Evolutionary conservation across 2,888 invertebrate genomes (phyloP), one percentile per base, ranked within the genome.

Genomic region (Papilio demoleus): DNA sequence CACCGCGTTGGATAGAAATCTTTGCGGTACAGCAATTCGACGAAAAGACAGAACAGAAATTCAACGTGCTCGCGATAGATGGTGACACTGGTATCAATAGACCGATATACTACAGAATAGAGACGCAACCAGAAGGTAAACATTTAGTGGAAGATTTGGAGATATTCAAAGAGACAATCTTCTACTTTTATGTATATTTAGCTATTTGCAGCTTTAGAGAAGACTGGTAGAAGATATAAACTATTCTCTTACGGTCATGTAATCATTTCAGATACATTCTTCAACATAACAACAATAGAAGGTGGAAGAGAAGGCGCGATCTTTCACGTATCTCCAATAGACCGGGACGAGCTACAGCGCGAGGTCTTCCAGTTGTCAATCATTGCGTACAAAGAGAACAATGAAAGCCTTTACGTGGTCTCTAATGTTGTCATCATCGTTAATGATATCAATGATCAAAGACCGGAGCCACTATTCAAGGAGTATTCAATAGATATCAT

Each of bases 381-480:
- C 11, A 80, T 89, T 50, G 94, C 94, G 0, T 93, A 88, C 75
- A 94, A 94, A 74, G 77, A 76, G 31, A 84, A 85, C 68, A 85
- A 86, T 70, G 77, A 76, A 24, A 76, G 82, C 0, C 90, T 86
- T 72, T 78, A 77, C 9, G 88, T 88, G 0, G 73, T 74, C 1
- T 79, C 85, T 11, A 73, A 79, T 0, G 84, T 93, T 0, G 88
- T 90, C 14, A 88, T 94, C 62, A 93, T 93, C 67, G 88, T 93
- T 1, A 85, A 93, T 60, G 93, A 93, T 72, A 87, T 95, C 34
- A 96, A 97, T 79, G 95, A 97, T 79, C 94, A 96, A 77, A 78
- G 76, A 14, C 96, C 96, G 0, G 76, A 78, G 73, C 93, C 94
- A 0, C 76, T 87, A 14, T 77, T 86, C 0, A 40, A 74, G 0